phyloP scores from a whole-genome alignment of 2,113 vertebrate species.

The Fulmarus glacialis region DNA sequence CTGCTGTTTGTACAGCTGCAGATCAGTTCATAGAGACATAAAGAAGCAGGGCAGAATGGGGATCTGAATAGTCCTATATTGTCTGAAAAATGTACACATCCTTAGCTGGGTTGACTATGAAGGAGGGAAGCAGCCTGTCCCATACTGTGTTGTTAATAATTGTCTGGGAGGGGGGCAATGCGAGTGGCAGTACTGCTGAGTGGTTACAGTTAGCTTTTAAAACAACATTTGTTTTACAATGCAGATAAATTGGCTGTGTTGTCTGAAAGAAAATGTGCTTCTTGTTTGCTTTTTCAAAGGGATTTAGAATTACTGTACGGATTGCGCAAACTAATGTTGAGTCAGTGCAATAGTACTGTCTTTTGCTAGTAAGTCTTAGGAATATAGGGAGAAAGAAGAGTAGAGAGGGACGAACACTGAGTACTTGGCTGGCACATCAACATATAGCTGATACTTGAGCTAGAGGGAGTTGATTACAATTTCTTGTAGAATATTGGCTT shows the following conservation, averaged over 20 bases:
- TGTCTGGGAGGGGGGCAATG: neutral
- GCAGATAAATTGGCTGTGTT: neutral
- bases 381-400: neutral
- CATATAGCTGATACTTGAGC: neutral
- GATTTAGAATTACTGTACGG: neutral
- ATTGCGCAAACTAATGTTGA: neutral
- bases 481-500: neutral
- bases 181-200: neutral
- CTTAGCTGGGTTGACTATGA: neutral
- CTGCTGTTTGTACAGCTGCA: conserved; percentile 61
- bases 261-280: neutral
- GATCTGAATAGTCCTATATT: conserved; percentile 35
- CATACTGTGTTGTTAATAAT: neutral
- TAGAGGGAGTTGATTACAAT: neutral
- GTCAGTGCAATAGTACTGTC: neutral
- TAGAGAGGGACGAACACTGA: neutral
- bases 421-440: neutral
- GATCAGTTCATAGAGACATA: conserved; percentile 30
- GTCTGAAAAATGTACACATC: conserved; percentile 42
- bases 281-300: neutral
- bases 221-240: neutral
- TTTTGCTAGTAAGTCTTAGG: neutral
- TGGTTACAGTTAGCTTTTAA: neutral
- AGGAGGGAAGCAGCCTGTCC: neutral
- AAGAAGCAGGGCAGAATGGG: conserved; percentile 17